A percentile compares a stretch with the other conserved stretches of the same genome.
Evolutionary conservation across 2,113 vertebrate genomes (phyloP).

Genomic region (Melanotaenia duboulayi): DNA sequence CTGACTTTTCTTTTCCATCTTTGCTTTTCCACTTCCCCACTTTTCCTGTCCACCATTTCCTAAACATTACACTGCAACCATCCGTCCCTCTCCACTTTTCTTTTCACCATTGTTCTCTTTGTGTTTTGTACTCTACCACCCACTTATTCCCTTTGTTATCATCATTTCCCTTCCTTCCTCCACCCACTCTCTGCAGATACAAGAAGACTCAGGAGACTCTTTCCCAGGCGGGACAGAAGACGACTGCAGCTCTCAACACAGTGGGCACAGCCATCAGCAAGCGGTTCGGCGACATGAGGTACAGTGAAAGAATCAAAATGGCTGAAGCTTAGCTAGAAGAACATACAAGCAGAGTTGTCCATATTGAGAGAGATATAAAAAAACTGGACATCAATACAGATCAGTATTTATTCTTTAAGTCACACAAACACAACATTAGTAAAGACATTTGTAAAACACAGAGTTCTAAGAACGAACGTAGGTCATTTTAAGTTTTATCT

Average conservation of each 20-base stretch:
- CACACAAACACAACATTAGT: too few species aligned
- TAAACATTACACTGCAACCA: neutral
- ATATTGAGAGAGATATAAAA: too few species aligned
- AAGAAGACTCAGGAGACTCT: conserved; percentile 99
- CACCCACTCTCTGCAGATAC: conserved; percentile 81
- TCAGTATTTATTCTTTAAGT: too few species aligned
- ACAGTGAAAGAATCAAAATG: conserved; percentile 19
- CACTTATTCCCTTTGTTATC: neutral
- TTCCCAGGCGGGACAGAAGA: conserved; percentile 95
- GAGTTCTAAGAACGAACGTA: too few species aligned
- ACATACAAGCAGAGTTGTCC: neutral
- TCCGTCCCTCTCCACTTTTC: neutral
- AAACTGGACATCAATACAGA: too few species aligned
- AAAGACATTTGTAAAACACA: too few species aligned
- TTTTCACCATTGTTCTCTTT: neutral
- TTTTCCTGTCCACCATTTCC: too few species aligned
- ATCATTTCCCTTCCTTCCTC: neutral
- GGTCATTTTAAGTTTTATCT: too few species aligned
- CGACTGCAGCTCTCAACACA: conserved; percentile 90
- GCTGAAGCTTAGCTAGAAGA: neutral
- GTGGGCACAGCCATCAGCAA: conserved; percentile 90
- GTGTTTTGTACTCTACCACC: neutral
- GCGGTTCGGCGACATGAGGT: conserved; percentile 97
- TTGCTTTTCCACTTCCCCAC: too few species aligned
- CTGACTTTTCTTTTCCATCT: neutral